These are phyloP conservation scores for Lacerta viridis DNA, from an alignment of 2,797 vertebrate species.

Conservation along the genomic window DNA sequence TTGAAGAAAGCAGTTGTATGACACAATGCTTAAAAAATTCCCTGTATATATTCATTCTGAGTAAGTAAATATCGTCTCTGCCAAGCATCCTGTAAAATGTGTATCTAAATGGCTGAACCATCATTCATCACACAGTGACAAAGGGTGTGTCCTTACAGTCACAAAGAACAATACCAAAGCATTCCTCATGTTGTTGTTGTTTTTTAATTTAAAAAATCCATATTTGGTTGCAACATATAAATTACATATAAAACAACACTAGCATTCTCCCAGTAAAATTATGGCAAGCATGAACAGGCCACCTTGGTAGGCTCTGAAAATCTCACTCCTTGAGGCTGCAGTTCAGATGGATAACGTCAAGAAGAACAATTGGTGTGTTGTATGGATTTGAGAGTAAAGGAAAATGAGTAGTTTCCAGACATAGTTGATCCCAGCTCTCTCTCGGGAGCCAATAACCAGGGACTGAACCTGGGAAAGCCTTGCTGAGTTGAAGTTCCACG, in stretches of 20 bases:
- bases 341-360: not conserved
- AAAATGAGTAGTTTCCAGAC: not conserved
- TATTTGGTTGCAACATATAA: not conserved
- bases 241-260: not conserved
- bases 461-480: not conserved
- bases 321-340: not conserved
- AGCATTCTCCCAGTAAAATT: not conserved
- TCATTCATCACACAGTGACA: constrained; percentile 9
- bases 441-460: no score
- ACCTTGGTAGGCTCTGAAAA: not conserved
- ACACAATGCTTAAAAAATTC: constrained; percentile 32
- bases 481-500: not conserved
- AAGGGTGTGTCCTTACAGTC: constrained; percentile 45
- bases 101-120: not conserved
- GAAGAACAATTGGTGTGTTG: not conserved
- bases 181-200: not conserved
- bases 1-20: constrained; percentile 5
- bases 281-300: not conserved
- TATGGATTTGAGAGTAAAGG: not conserved
- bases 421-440: not conserved
- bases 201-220: not conserved
- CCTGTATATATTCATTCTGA: constrained; percentile 29
- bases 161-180: constrained; percentile 22
- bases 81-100: constrained; percentile 12
- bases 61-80: not conserved